Evolutionary conservation across 2,113 vertebrate species (phyloP), one percentile per base, ranked within the genome.

Genomic region (Oreochromis niloticus): DNA sequence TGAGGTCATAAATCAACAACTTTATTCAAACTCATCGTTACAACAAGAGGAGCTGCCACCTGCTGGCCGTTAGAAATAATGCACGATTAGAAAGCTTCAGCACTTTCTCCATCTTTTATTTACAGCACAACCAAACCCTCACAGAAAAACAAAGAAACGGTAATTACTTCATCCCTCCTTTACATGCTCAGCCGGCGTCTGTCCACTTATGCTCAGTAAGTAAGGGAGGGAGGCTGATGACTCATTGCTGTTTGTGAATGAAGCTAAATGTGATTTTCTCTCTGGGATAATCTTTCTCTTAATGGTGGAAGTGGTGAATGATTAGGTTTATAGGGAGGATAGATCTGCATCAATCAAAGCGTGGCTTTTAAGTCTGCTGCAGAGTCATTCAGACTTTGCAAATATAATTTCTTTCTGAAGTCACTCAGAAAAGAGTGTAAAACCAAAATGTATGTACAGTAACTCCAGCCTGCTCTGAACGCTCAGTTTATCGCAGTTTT

Each of bases 391-490:
- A 43, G 12, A 43, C 36, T 71, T 43, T 24, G 36, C 63, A 68
- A 41, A 68, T 68, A 41, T 41, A 41, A 68, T 71, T 71, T 43
- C 7, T 43, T 41, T 43, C 39, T 71, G 66, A 3, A 66, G 61
- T 66, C 17, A 66, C 61, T 66, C 13, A 1, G 61, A 39, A 16
- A 2, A 73, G 36, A 39, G 12, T 71, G 43, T 43, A 43, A 39
- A 71, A 0, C 22, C 1, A 43, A 73, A 43, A 3, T 0, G 13
- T 71, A 3, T 10, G 39, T 2, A 6, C 39, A 3, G 66, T 1
- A 1, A 1, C 22, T 43, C 0, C 43, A 50, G 3, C 10, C 24
- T 75, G 68, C 24, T 12, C 24, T 1, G 2, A 75, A 75, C 6
- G 0, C 39, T 48, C 71, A 32, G 14, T 12, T 50, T 6, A 7